A percentile compares a stretch with the other conserved stretches of the same genome.
These are phyloP conservation scores for human DNA, from an alignment of 2,113 vertebrate species.

Conservation along the genomic window DNA sequence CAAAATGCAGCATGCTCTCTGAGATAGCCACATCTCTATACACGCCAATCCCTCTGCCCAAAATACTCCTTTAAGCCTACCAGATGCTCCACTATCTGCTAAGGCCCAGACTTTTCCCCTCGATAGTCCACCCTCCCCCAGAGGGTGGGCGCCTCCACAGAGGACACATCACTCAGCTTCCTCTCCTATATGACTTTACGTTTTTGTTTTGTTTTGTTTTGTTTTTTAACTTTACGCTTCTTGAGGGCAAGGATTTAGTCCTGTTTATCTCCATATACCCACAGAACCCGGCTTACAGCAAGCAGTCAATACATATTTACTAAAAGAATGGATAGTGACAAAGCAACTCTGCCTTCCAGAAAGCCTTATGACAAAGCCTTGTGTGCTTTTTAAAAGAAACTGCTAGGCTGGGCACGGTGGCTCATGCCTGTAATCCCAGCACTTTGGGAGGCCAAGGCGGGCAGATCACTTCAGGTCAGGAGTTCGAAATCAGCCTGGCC, in stretches of 20 bases:
- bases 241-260: neutral
- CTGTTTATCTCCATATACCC: neutral
- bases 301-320: neutral
- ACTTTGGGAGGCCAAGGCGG: too few relatives aligned
- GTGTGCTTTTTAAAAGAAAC: neutral
- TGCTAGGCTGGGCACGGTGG: too few relatives aligned
- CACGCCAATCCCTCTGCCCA: neutral
- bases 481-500: too few relatives aligned
- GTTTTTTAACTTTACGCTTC: too few relatives aligned
- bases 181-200: neutral
- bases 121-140: fast-evolving
- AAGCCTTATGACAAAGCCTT: neutral
- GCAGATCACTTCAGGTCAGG: too few relatives aligned
- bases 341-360: neutral
- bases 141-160: neutral
- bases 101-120: neutral
- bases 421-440: too few relatives aligned
- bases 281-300: neutral
- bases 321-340: neutral
- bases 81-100: neutral
- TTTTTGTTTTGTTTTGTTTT: too few relatives aligned
- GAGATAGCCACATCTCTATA: neutral
- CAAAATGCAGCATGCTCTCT: neutral
- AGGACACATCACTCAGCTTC: neutral
- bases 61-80: neutral